phyloP scores from a whole-genome alignment of 1,140 invertebrate species.

The Heliconius melpomene region DNA sequence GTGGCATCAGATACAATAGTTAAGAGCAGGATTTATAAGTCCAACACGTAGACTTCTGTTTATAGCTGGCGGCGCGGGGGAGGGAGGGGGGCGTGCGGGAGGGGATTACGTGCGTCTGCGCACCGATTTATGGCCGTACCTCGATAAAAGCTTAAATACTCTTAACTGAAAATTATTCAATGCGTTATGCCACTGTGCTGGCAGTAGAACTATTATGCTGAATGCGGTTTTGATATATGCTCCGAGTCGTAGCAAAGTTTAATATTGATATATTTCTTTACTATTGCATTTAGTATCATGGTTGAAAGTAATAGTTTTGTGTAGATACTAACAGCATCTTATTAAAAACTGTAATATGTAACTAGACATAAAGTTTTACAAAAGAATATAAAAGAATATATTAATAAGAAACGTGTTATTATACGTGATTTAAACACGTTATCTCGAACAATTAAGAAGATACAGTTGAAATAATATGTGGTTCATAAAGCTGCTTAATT shows the following conservation, averaged over 20 bases:
- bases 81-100: slow-evolving; percentile 61
- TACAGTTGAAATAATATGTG: background rate
- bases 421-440: background rate
- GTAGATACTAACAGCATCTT: background rate
- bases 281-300: background rate
- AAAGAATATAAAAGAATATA: background rate
- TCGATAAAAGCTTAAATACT: slow-evolving; percentile 80
- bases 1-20: slow-evolving; percentile 80
- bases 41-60: slow-evolving; percentile 80
- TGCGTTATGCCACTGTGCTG: slow-evolving; percentile 55
- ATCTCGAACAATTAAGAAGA: background rate
- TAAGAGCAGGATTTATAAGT: slow-evolving; percentile 80
- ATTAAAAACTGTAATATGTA: background rate
- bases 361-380: background rate
- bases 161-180: slow-evolving; percentile 72
- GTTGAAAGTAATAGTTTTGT: no score
- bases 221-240: background rate
- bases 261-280: background rate
- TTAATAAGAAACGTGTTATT: background rate
- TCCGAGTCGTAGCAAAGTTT: background rate
- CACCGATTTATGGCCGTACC: slow-evolving; percentile 75
- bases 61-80: slow-evolving; percentile 66
- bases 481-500: slow-evolving; percentile 4
- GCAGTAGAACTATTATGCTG: slow-evolving; percentile 47
- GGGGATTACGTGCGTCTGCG: slow-evolving; percentile 74